Evolutionary conservation across 1,140 invertebrate species (phyloP).

Genomic region (Octopus sinensis): DNA sequence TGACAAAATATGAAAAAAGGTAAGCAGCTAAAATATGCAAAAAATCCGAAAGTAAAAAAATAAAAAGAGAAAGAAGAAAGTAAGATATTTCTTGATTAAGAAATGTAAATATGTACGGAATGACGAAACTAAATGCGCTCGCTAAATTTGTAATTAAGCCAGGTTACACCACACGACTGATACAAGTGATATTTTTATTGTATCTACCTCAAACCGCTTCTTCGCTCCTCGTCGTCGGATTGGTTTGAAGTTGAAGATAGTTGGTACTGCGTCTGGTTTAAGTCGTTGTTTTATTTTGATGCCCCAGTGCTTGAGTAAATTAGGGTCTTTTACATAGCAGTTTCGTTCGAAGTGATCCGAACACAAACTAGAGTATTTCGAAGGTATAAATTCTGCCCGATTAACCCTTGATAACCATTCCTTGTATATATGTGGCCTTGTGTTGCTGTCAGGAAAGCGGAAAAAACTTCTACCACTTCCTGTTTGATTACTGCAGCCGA

Average conservation of each 20-base stretch:
- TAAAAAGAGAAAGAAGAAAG: too few species aligned
- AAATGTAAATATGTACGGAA: too few species aligned
- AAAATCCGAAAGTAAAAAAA: too few species aligned
- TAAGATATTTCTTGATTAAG: too few species aligned
- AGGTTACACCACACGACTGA: too few species aligned
- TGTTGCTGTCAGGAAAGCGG: neutral
- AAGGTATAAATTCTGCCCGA: neutral
- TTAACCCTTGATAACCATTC: neutral
- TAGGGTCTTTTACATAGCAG: neutral
- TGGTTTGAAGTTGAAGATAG: neutral
- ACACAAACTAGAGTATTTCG: constrained; percentile 2
- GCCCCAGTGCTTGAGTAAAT: neutral
- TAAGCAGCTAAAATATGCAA: too few species aligned
- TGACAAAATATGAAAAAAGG: too few species aligned
- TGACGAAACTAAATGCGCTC: too few species aligned
- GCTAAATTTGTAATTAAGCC: too few species aligned
- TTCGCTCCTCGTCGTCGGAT: neutral
- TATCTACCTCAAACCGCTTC: neutral
- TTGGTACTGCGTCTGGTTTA: neutral
- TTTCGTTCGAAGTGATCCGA: neutral
- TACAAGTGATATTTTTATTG: too few species aligned
- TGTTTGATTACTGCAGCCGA: constrained; percentile 6
- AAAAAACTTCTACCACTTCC: constrained; percentile 1
- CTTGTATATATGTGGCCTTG: neutral
- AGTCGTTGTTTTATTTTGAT: neutral